Conservation (phyloP, 2,797 vertebrate species). For the Telmatherina bonti region DNA sequence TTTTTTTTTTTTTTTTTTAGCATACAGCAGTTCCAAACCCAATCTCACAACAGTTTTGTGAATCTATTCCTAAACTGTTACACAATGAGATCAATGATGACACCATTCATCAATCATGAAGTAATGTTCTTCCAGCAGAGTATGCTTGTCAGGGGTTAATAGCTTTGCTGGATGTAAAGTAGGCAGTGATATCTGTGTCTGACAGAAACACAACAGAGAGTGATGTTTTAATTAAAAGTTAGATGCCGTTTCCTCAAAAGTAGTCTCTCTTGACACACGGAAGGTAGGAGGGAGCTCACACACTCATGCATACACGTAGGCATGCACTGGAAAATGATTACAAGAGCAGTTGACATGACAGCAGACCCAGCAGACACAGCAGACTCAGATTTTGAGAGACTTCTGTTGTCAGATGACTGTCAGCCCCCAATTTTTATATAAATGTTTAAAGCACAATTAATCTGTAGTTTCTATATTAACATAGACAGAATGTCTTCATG, state of each 20-base stretch:
- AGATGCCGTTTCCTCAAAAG: constrained; percentile 43
- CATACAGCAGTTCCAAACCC: not conserved
- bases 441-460: constrained; percentile 7
- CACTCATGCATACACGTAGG: not conserved
- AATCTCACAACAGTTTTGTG: not conserved
- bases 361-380: constrained; percentile 42
- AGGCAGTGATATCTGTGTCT: constrained; percentile 39
- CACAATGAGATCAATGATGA: constrained; percentile 10
- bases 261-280: constrained; percentile 35
- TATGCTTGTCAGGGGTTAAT: constrained; percentile 2
- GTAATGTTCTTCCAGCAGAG: not conserved
- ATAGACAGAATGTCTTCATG: constrained; percentile 6
- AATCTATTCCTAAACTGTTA: not conserved
- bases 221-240: constrained; percentile 70
- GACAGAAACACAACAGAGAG: constrained; percentile 33
- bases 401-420: not conserved
- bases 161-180: constrained; percentile 15
- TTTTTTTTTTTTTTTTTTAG: no score
- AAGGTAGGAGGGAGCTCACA: constrained; percentile 29
- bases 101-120: not conserved
- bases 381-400: constrained; percentile 6
- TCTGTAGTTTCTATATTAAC: constrained; percentile 37
- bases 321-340: constrained; percentile 35
- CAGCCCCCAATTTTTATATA: constrained; percentile 4
- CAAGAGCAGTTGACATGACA: constrained; percentile 53